Evolutionary conservation across 2,888 invertebrate species (phyloP), one percentile per base, ranked within the genome.

Genomic region (Xanthorhoe spadicearia): DNA sequence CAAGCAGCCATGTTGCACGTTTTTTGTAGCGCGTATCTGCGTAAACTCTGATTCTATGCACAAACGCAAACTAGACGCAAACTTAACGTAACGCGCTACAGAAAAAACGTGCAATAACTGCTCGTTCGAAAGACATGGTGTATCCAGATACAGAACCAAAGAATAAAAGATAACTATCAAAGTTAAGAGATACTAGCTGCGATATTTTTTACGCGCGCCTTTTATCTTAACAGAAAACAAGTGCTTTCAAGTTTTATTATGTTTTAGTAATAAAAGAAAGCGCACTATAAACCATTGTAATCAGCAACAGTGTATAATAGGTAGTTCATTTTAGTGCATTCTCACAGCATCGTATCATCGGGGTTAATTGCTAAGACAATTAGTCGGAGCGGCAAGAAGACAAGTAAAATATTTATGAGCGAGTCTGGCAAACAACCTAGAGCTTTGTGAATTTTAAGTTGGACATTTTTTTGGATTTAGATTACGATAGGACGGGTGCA

Each of bases 361-460:
- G 74, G 83, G 85, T 82, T 87, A 88, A 89, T 88, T 86, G 83
- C 81, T 65, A 62, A 55, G 72, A 83, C 84, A 88, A 87, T 89
- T 88, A 88, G 80, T 77, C 71, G 71, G 69, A 77, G 80, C 78
- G 79, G 78, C 74, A 76, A 71, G 74, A 78, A 76, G 78, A 73
- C 74, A 70, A 72, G 76, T 76, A 77, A 79, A 43, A 81, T 79
- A 82, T 82, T 82, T 82, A 81, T 76, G 76, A 77, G 73, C 17
- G n/a, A 32, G 38, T 57, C 61, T 68, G 60, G 64, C 61, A 76
- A 71, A 58, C 54, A 64, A 65, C 64, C 70, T 53, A 49, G 53
- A 32, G 57, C 9, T 57, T 53, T 57, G 55, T 23, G 48, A n/a
- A 59, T 63, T 63, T 60, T 35, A 32, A 62, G 54, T 38, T 53